phyloP scores from a whole-genome alignment of 2,797 vertebrate species.

The Helicolenus hilgendorfi region DNA sequence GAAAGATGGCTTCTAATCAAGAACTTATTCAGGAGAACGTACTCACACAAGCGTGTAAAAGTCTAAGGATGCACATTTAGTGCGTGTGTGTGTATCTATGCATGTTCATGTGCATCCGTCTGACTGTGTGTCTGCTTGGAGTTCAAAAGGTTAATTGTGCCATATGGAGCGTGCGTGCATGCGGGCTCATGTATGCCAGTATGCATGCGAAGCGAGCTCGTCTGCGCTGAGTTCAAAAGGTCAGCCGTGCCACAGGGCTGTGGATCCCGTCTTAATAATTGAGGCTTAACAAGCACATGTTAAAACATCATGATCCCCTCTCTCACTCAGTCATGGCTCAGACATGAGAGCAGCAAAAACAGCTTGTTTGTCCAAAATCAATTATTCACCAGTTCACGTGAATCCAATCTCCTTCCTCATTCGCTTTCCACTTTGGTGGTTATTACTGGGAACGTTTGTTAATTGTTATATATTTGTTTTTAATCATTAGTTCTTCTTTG shows the following conservation, averaged over 20 bases:
- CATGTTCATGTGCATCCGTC: slow-evolving; percentile 41
- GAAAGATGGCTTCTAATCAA: slow-evolving; percentile 40
- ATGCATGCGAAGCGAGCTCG: slow-evolving; percentile 64
- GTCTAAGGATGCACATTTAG: neutral
- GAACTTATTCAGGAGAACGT: slow-evolving; percentile 1
- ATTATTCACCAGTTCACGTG: slow-evolving; percentile 67
- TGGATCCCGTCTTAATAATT: slow-evolving; percentile 77
- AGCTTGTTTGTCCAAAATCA: slow-evolving; percentile 66
- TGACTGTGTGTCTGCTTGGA: slow-evolving; percentile 52
- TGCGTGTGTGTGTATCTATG: slow-evolving; percentile 3
- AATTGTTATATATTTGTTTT: neutral
- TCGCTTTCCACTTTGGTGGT: neutral
- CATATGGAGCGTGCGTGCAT: slow-evolving; percentile 70
- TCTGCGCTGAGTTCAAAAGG: slow-evolving; percentile 74
- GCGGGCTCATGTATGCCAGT: slow-evolving; percentile 54
- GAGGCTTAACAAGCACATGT: slow-evolving; percentile 81
- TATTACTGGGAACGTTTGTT: neutral
- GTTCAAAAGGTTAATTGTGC: slow-evolving; percentile 81
- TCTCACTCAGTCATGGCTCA: slow-evolving; percentile 33
- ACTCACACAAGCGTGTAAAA: slow-evolving; percentile 20
- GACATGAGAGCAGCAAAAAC: slow-evolving; percentile 57
- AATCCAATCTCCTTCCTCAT: neutral
- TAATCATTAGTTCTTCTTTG: neutral
- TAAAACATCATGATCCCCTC: slow-evolving; percentile 69
- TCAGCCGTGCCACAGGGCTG: slow-evolving; percentile 66